These are phyloP conservation scores for Leptopilina boulardi DNA, from an alignment of 1,140 invertebrate genomes.

Conservation along the genomic window DNA sequence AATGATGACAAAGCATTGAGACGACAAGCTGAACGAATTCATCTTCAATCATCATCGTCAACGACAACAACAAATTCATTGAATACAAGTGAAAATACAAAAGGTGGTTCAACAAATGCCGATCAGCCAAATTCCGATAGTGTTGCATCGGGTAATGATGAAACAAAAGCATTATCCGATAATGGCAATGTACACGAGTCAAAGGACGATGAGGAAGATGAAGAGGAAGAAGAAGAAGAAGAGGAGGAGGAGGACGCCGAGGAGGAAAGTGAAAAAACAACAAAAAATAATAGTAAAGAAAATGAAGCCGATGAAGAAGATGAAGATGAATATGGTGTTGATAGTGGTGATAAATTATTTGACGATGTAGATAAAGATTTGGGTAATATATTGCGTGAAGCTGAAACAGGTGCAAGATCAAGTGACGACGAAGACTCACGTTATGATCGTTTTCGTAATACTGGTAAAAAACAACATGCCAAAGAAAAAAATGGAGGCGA, in stretches of 20 bases:
- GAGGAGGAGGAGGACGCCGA: conserved; percentile 47
- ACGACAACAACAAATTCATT: conserved; percentile 45
- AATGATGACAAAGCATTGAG: conserved; percentile 84
- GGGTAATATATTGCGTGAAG: conserved; percentile 81
- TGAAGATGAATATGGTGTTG: conserved; percentile 75
- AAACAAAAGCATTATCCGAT: conserved; percentile 49
- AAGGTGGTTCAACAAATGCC: conserved; percentile 53
- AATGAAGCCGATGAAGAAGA: conserved; percentile 68
- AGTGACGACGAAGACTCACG: conserved; percentile 82
- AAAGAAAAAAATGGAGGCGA: conserved; percentile 68
- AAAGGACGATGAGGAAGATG: conserved; percentile 35
- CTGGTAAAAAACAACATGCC: conserved; percentile 69
- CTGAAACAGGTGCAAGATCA: conserved; percentile 79
- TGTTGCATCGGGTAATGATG: conserved; percentile 41
- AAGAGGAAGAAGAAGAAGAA: conserved; percentile 24
- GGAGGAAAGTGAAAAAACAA: too few relatives aligned
- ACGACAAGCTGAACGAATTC: conserved; percentile 82
- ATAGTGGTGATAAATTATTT: conserved; percentile 81
- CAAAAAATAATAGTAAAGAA: conserved; percentile 48
- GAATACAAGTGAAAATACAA: conserved; percentile 52
- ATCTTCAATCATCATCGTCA: conserved; percentile 72
- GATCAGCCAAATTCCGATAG: conserved; percentile 52
- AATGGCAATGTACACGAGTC: conserved; percentile 51
- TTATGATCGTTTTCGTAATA: conserved; percentile 78
- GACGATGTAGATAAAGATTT: conserved; percentile 86